These are phyloP conservation scores for Peucedramus taeniatus DNA, from an alignment of 2,113 vertebrate species.

Conservation along the genomic window DNA sequence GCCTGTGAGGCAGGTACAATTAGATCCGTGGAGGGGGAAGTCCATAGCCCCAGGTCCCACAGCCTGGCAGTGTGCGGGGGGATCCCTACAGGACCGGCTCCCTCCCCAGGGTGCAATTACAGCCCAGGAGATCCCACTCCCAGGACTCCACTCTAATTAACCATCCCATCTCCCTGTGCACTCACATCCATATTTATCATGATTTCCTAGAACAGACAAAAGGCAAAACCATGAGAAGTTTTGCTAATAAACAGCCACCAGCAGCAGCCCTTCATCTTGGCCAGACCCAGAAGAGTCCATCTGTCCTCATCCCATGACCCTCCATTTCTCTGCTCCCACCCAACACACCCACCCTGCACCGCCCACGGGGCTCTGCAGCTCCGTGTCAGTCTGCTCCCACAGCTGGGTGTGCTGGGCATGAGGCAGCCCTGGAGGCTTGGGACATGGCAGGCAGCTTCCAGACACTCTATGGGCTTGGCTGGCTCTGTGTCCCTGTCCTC, in stretches of 20 bases:
- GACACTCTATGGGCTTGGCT: background rate
- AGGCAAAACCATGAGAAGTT: background rate
- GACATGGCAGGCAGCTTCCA: fast-evolving
- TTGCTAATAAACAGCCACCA: background rate
- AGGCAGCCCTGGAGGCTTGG: background rate
- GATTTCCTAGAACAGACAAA: background rate
- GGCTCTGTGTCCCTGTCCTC: background rate
- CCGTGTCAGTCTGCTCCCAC: background rate
- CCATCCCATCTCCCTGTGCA: background rate
- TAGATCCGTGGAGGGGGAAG: background rate
- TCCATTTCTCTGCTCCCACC: background rate
- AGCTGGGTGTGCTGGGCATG: fast-evolving
- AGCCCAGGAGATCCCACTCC: background rate
- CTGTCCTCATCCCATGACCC: background rate
- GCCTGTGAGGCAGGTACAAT: background rate
- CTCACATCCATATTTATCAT: background rate
- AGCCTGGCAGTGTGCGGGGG: fast-evolving
- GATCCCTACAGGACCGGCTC: background rate
- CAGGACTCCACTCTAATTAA: background rate
- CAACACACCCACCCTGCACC: fast-evolving
- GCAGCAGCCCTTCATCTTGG: background rate
- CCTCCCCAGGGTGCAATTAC: background rate
- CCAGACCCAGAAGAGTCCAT: fast-evolving
- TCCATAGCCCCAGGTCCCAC: fast-evolving
- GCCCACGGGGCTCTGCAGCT: background rate